A percentile compares a stretch with the other conserved stretches of the same genome.
These are phyloP conservation scores for Psilanteris sp. DNA, from an alignment of 1,140 invertebrate species.

Conservation along the genomic window DNA sequence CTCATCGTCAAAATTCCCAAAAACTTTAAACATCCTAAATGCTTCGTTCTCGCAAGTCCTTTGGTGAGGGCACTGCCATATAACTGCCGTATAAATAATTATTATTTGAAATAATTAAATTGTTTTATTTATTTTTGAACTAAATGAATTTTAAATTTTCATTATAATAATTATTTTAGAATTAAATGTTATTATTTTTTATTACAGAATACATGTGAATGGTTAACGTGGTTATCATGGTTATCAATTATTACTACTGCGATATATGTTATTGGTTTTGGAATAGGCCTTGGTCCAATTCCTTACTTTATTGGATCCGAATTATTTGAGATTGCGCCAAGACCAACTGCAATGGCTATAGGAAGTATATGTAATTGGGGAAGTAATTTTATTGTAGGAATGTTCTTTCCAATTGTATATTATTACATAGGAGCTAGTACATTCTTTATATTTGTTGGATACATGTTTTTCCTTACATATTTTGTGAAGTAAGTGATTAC, in stretches of 20 bases:
- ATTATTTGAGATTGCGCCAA: conserved; percentile 91
- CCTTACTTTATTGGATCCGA: conserved; percentile 95
- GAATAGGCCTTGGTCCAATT: conserved; percentile 91
- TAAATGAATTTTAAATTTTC: no score
- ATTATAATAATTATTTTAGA: no score
- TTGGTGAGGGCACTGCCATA: no score
- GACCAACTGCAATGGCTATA: conserved; percentile 91
- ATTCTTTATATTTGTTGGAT: conserved; percentile 85
- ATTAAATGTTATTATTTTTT: background rate
- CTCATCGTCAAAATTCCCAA: no score
- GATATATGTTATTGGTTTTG: conserved; percentile 89
- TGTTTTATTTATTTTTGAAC: no score
- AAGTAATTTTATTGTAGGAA: conserved; percentile 93
- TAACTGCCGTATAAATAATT: no score
- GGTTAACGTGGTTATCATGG: conserved; percentile 88
- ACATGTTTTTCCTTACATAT: conserved; percentile 82
- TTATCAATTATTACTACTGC: conserved; percentile 87
- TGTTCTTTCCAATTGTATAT: conserved; percentile 87
- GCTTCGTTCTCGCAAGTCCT: no score
- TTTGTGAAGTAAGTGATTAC: conserved; percentile 81
- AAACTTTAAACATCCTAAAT: no score
- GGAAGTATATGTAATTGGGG: conserved; percentile 94
- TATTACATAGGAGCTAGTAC: conserved; percentile 83
- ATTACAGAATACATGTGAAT: conserved; percentile 80
- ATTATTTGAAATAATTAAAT: no score